Conservation (phyloP, 2,888 invertebrate genomes). For the Peribatodes rhomboidaria region DNA sequence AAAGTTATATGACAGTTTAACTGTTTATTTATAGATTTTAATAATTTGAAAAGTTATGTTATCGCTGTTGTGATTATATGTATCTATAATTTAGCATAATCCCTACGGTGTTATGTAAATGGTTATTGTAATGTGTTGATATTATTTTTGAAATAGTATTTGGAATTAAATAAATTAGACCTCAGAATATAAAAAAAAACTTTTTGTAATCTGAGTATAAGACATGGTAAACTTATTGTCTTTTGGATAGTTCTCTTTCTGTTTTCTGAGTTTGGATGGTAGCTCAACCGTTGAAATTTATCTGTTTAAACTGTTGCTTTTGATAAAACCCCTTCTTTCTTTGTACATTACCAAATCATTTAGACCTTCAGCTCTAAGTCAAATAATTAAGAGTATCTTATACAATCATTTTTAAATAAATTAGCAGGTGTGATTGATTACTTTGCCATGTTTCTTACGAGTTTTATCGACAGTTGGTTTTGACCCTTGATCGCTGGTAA, state of each 20-base stretch:
- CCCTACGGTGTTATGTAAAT: neutral
- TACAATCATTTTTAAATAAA: conserved; percentile 2
- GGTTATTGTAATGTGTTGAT: neutral
- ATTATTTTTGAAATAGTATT: neutral
- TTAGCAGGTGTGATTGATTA: conserved; percentile 31
- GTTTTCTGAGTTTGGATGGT: too few species aligned
- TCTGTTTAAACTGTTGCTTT: neutral
- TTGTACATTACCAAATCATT: neutral
- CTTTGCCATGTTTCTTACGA: conserved; percentile 31
- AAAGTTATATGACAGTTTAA: conserved; percentile 19
- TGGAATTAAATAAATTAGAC: neutral
- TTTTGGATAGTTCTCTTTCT: too few species aligned
- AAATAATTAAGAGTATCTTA: neutral
- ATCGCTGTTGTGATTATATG: neutral
- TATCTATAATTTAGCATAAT: conserved; percentile 6
- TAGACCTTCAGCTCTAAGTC: too few species aligned
- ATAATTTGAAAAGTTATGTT: neutral
- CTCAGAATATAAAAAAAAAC: too few species aligned
- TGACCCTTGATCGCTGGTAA: conserved; percentile 50
- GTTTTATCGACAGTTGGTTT: conserved; percentile 40
- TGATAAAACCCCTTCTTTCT: too few species aligned
- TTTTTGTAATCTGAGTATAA: too few species aligned
- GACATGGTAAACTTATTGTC: too few species aligned
- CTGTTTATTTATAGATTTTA: conserved; percentile 14
- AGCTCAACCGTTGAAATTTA: too few species aligned